Percentiles rank a stretch among this genome's conserved stretches.
These are phyloP conservation scores for Ostrea edulis DNA, from an alignment of 1,140 invertebrate species.

Conservation along the genomic window DNA sequence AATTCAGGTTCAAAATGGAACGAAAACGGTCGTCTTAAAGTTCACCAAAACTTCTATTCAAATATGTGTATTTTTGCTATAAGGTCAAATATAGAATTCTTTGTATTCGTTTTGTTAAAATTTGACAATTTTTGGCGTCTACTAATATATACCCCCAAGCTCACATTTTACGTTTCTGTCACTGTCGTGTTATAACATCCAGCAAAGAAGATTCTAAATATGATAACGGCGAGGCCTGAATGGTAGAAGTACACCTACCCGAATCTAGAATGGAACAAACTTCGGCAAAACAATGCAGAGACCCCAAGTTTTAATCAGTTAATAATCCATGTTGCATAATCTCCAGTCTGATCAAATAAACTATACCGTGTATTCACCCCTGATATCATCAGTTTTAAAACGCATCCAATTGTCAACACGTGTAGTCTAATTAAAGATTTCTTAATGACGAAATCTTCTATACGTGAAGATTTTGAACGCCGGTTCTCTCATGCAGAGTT, in stretches of 20 bases:
- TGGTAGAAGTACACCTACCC: constrained; percentile 3
- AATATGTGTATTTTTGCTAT: background rate
- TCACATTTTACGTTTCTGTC: background rate
- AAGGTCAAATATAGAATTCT: background rate
- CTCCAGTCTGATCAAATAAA: background rate
- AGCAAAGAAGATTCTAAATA: background rate
- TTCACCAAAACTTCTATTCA: background rate
- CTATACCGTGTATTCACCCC: constrained; percentile 6
- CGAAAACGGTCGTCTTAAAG: too few relatives aligned
- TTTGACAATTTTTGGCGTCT: background rate
- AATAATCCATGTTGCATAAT: background rate
- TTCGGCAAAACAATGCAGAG: background rate
- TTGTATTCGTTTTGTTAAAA: background rate
- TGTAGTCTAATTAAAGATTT: background rate
- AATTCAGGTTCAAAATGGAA: too few relatives aligned
- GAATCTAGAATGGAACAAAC: background rate
- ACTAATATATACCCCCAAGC: background rate
- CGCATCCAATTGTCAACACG: constrained; percentile 23
- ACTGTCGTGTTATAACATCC: background rate
- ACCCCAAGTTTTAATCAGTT: constrained; percentile 11
- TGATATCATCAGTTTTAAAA: constrained; percentile 25
- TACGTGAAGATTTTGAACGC: too few relatives aligned
- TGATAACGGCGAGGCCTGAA: background rate
- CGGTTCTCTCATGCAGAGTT: too few relatives aligned
- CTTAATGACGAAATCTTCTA: too few relatives aligned